Conservation (phyloP, 2,888 invertebrate genomes). For the Rhagium mordax region DNA sequence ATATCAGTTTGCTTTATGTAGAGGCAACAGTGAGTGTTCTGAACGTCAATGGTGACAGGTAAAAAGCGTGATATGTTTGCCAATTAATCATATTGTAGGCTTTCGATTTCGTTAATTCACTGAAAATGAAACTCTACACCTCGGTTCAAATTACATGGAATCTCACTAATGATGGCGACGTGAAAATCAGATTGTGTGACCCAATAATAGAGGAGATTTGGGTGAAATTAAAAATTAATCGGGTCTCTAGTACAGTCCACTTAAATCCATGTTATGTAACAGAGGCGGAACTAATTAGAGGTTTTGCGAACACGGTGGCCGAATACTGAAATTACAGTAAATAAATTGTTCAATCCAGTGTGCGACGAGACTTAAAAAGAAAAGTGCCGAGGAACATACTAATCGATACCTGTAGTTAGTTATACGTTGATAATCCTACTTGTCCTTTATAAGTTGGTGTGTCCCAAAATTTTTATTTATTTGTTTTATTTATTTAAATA, state of each 20-base stretch:
- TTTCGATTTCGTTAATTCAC: slow-evolving; percentile 6
- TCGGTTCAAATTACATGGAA: not conserved
- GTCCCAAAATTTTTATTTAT: too few species aligned
- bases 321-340: not conserved
- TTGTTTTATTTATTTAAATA: too few species aligned
- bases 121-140: slow-evolving; percentile 10
- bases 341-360: not conserved
- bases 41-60: not conserved
- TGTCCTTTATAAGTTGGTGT: too few species aligned
- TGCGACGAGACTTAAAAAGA: not conserved
- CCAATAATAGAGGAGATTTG: slow-evolving; percentile 6
- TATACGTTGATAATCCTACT: too few species aligned
- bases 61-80: not conserved
- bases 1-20: too few species aligned
- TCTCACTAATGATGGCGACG: slow-evolving; percentile 5
- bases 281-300: not conserved
- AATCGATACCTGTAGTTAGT: too few species aligned
- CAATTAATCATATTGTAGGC: slow-evolving; percentile 22
- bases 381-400: too few species aligned
- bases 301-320: not conserved
- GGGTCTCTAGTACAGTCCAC: not conserved
- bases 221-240: slow-evolving; percentile 24
- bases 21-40: too few species aligned
- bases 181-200: slow-evolving; percentile 1
- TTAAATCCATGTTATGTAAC: not conserved